Percentiles rank a stretch among this genome's conserved stretches.
Conservation (phyloP, 2,797 vertebrate genomes). For the Sylvilagus floridanus region DNA sequence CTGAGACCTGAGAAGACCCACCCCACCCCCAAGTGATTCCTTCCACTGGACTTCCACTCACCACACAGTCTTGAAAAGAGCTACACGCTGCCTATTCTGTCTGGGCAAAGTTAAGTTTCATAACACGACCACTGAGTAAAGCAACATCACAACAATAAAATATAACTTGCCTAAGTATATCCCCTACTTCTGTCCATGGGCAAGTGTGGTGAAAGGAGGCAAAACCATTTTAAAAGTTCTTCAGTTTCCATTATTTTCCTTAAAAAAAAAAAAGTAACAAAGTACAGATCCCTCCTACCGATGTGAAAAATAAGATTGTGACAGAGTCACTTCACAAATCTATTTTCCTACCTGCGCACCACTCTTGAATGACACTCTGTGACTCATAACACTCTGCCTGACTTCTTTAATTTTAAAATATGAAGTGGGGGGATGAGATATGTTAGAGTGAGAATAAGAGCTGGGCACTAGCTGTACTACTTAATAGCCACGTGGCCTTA, state of each 20-base stretch:
- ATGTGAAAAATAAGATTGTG: neutral
- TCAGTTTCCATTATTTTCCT: slow-evolving; percentile 32
- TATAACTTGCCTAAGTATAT: neutral
- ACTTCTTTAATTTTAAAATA: slow-evolving; percentile 15
- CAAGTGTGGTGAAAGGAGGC: neutral
- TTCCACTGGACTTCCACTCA: neutral
- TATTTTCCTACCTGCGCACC: neutral
- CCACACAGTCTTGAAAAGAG: neutral
- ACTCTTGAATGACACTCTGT: neutral
- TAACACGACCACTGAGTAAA: slow-evolving; percentile 44
- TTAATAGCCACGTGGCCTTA: neutral
- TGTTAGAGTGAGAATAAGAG: neutral
- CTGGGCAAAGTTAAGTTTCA: slow-evolving; percentile 21
- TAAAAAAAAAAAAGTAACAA: slow-evolving; percentile 32
- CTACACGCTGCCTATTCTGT: neutral
- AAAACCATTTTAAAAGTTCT: slow-evolving; percentile 8
- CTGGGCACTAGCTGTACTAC: neutral
- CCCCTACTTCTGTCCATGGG: neutral
- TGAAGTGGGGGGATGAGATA: neutral
- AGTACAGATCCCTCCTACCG: neutral
- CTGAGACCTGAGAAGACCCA: neutral
- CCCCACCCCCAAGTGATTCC: neutral
- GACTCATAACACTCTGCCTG: neutral
- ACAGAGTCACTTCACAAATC: slow-evolving; percentile 14
- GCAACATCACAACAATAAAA: neutral